phyloP scores from a whole-genome alignment of 1,140 invertebrate genomes.

The Zaprionus lachaisei region DNA sequence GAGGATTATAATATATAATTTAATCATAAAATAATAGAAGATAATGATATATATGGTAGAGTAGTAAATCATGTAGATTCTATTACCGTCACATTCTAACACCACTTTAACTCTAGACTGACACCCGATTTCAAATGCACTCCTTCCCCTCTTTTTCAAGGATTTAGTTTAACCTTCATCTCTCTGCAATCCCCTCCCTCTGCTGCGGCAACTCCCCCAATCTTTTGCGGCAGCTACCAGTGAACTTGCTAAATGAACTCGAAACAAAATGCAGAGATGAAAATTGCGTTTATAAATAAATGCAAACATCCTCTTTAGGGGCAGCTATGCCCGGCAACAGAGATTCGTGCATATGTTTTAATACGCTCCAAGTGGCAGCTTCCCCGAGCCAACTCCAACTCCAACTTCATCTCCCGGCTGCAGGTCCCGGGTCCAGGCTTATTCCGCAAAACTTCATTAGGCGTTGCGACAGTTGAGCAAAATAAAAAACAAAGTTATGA shows the following conservation, averaged over 20 bases:
- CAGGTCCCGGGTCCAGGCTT: not conserved
- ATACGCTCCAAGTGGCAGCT: constrained; percentile 42
- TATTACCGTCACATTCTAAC: too few species aligned
- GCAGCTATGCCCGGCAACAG: constrained; percentile 8
- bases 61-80: too few species aligned
- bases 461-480: constrained; percentile 39
- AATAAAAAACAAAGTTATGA: constrained; percentile 59
- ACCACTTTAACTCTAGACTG: too few species aligned
- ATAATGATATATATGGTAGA: too few species aligned
- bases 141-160: not conserved
- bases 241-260: constrained; percentile 63
- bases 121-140: too few species aligned
- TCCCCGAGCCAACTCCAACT: not conserved
- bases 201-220: not conserved
- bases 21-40: too few species aligned
- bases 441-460: constrained; percentile 57
- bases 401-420: not conserved
- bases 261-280: constrained; percentile 38
- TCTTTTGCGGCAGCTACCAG: constrained; percentile 17
- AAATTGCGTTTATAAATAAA: constrained; percentile 60
- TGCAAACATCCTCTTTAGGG: constrained; percentile 66
- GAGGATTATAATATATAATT: too few species aligned
- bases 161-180: not conserved
- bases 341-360: constrained; percentile 39
- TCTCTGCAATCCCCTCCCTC: not conserved